Conservation (phyloP, 2,888 invertebrate species). For the Toxonevra muliebris region DNA sequence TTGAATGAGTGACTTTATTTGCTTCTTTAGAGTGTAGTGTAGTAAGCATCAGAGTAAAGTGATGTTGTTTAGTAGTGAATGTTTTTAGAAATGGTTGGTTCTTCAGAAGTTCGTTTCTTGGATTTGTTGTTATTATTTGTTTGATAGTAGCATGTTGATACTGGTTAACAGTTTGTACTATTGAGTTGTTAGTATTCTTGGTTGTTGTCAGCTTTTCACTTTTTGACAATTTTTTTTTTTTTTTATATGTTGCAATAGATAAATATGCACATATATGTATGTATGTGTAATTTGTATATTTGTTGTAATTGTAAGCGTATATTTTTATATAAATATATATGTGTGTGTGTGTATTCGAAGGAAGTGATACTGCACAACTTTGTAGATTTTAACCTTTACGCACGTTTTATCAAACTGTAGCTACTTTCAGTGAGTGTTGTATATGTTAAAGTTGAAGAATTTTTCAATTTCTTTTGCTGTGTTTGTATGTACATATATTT, state of each 20-base stretch:
- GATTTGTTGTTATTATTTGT: background rate
- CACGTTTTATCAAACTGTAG: conserved; percentile 22
- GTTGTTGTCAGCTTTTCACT: conserved; percentile 4
- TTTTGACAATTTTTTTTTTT: conserved; percentile 2
- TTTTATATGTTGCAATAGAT: background rate
- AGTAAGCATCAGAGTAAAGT: too few relatives aligned
- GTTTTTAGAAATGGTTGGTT: background rate
- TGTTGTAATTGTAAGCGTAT: background rate
- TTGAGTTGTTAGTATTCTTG: too few relatives aligned
- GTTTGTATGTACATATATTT: background rate
- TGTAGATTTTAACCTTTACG: conserved; percentile 18
- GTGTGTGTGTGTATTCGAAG: background rate
- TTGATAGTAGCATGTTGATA: too few relatives aligned
- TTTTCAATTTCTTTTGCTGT: conserved; percentile 13
- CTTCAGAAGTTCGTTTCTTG: too few relatives aligned
- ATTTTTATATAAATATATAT: background rate
- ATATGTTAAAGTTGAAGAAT: conserved; percentile 1
- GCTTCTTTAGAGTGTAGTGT: background rate
- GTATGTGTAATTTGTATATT: conserved; percentile 7
- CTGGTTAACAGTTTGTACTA: too few relatives aligned
- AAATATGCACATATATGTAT: too few relatives aligned
- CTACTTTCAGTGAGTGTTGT: background rate
- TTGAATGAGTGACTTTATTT: conserved; percentile 15
- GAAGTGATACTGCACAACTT: background rate
- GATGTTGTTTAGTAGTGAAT: too few relatives aligned